Base-by-base conservation (phyloP, 1,140 invertebrate genomes). In the Anthonomus grandis region DNA sequence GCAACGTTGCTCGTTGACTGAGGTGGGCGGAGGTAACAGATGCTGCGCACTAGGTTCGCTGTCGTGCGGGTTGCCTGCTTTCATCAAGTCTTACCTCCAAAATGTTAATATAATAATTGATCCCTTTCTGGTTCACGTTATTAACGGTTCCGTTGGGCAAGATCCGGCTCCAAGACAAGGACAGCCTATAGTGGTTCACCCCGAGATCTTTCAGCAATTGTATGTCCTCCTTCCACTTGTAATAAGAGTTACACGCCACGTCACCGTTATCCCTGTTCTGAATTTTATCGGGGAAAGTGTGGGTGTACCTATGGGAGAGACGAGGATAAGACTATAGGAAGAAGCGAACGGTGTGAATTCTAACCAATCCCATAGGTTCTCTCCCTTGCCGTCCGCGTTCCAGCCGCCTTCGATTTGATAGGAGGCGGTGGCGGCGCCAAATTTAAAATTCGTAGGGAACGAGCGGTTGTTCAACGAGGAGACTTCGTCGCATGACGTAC, bases 81-180 rank as follows among this genome's bases (percentile, higher is more conserved):
- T 2, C 9, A 17, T 10, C 1, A 17, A n/a, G 10, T 46, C 12
- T 36, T 44, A 50, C 56, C 47, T 50, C 71, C 8, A 86, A 78
- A 0, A 87, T 66, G 21, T 79, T 76, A 51, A 83, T 81, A 67
- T 87, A 87, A 64, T 86, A 86, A 2, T 76, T 67, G 3, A 83
- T 64, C n/a, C 83, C 85, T 47, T 79, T 76, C 23, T 76, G 72
- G 64, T 85, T 86, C 0, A 85, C 63, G 12, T 74, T 58, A 58
- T 79, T 74, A 2, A 71, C 64, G 10, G 36, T 62, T 22, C 68
- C 68, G 18, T 46, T 57, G 13, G 68, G 68, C 10, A 70, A 50
- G 12, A 70, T 47, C 21, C 81, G 64, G 3, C 78, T 57, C 83
- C 83, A 86, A 12, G 81, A 80, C 49, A 86, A 71, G 0, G 83